These are phyloP conservation scores for Lamprologus callipterus DNA, from an alignment of 2,113 vertebrate genomes.

Conservation along the genomic window DNA sequence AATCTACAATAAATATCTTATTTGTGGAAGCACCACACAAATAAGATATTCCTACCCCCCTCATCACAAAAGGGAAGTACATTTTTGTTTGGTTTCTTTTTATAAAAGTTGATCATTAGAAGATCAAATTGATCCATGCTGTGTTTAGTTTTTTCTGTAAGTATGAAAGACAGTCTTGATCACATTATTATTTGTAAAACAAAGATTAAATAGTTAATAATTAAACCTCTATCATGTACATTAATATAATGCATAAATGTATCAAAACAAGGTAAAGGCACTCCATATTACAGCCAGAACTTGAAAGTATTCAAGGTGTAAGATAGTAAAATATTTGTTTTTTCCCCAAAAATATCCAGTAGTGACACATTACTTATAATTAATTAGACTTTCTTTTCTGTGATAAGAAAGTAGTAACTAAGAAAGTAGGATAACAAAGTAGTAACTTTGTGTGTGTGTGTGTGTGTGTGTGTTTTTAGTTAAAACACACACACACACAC, in stretches of 20 bases:
- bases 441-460: not conserved
- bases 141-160: not conserved
- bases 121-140: not conserved
- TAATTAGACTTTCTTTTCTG: not conserved
- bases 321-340: not conserved
- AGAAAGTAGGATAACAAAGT: not conserved
- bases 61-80: not conserved
- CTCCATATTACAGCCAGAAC: not conserved
- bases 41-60: not conserved
- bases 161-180: not conserved
- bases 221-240: not conserved
- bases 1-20: not conserved
- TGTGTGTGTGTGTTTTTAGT: no score
- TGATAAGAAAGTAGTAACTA: not conserved
- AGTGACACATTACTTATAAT: not conserved
- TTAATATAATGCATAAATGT: not conserved
- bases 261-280: not conserved
- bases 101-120: not conserved
- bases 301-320: not conserved
- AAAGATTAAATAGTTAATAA: not conserved
- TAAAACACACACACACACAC: not conserved
- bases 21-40: not conserved
- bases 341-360: not conserved
- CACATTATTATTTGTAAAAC: not conserved
- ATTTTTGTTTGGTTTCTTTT: not conserved